These are phyloP conservation scores for Bombus superbus DNA, from an alignment of 1,140 invertebrate species.

Conservation along the genomic window DNA sequence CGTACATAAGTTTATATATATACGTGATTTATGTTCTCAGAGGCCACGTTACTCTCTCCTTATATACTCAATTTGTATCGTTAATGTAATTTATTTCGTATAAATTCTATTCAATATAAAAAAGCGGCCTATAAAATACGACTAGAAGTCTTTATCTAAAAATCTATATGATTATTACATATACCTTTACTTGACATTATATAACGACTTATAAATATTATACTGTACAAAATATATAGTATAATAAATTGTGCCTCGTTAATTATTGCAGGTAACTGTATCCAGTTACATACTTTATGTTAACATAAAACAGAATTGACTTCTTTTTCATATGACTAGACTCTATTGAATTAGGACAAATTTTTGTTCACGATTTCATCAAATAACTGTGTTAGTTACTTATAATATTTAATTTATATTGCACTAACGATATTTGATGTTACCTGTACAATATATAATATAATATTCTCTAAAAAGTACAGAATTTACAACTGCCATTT, in stretches of 20 bases:
- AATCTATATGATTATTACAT: conserved; percentile 66
- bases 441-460: not conserved
- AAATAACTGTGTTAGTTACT: not conserved
- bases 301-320: conserved; percentile 64
- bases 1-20: conserved; percentile 51
- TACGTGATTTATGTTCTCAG: conserved; percentile 49
- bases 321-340: conserved; percentile 39
- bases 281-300: conserved; percentile 49
- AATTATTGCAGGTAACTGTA: conserved; percentile 70
- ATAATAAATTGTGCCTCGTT: conserved; percentile 70
- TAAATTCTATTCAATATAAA: conserved; percentile 61
- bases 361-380: not conserved
- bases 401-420: not conserved
- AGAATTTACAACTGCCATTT: conserved; percentile 41
- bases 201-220: conserved; percentile 60
- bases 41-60: conserved; percentile 55
- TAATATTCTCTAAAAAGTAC: conserved; percentile 52
- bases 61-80: conserved; percentile 37
- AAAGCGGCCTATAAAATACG: conserved; percentile 66
- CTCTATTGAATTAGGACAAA: conserved; percentile 39
- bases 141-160: conserved; percentile 69
- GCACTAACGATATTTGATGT: conserved; percentile 25
- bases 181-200: conserved; percentile 49
- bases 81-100: conserved; percentile 44
- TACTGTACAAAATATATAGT: conserved; percentile 74